Percentiles rank a stretch among this genome's conserved stretches.
These are phyloP conservation scores for Rhaphigaster nebulosa DNA, from an alignment of 2,888 invertebrate genomes.

Conservation along the genomic window DNA sequence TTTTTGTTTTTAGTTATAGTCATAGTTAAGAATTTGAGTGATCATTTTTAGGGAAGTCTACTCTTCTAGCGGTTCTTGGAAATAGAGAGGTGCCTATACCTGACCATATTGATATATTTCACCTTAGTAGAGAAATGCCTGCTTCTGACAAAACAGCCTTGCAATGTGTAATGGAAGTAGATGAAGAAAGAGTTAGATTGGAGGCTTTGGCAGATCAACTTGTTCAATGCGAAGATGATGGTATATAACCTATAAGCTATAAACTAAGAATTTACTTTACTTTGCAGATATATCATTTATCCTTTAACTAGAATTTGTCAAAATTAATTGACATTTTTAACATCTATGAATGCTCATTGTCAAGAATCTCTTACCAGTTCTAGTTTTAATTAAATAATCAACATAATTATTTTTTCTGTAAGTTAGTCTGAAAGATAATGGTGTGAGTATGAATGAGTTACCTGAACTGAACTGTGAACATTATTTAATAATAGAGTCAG, in stretches of 20 bases:
- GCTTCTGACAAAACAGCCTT: slow-evolving; percentile 98
- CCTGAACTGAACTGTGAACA: too few relatives aligned
- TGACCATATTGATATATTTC: slow-evolving; percentile 96
- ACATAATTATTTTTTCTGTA: too few relatives aligned
- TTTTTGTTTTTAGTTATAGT: neutral
- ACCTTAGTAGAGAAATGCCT: slow-evolving; percentile 96
- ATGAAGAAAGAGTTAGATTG: slow-evolving; percentile 90
- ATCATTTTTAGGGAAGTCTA: slow-evolving; percentile 83
- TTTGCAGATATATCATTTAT: too few relatives aligned
- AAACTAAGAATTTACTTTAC: neutral
- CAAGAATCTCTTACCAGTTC: too few relatives aligned
- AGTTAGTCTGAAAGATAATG: too few relatives aligned
- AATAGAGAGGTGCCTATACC: slow-evolving; percentile 96
- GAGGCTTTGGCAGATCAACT: slow-evolving; percentile 94
- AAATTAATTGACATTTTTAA: too few relatives aligned
- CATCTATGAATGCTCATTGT: too few relatives aligned
- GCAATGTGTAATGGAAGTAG: slow-evolving; percentile 98
- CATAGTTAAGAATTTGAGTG: slow-evolving; percentile 42
- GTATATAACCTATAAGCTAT: slow-evolving; percentile 68
- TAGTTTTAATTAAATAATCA: too few relatives aligned
- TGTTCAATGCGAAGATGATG: slow-evolving; percentile 88
- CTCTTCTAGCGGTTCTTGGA: slow-evolving; percentile 90
- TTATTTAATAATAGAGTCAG: too few relatives aligned
- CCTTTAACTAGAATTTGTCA: too few relatives aligned
- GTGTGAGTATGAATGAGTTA: too few relatives aligned